Conservation (phyloP, 2,888 invertebrate genomes). For the Latrodectus elegans region DNA sequence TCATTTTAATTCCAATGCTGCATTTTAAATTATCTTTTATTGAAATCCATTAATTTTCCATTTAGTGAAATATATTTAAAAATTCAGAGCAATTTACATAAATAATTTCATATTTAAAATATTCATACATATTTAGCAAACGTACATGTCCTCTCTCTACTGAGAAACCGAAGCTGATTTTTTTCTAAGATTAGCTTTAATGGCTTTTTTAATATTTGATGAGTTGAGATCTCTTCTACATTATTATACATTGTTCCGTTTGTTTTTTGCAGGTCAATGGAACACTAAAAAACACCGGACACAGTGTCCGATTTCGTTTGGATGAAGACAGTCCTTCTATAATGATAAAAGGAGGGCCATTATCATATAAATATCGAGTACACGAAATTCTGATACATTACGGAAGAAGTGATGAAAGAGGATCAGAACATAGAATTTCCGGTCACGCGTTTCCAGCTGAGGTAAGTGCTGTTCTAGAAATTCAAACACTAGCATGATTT, state of each 20-base stretch:
- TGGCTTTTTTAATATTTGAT: too few species aligned
- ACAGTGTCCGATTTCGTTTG: conserved; percentile 92
- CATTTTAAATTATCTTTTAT: too few species aligned
- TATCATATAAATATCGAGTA: conserved; percentile 95
- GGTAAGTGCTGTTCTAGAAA: conserved; percentile 78
- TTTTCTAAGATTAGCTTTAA: too few species aligned
- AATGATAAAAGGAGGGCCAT: conserved; percentile 95
- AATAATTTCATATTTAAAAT: too few species aligned
- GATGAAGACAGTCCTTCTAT: conserved; percentile 79
- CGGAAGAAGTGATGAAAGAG: conserved; percentile 91
- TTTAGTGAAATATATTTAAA: too few species aligned
- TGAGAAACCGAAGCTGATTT: too few species aligned
- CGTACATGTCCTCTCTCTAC: too few species aligned
- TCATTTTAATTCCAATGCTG: too few species aligned
- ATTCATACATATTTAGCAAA: too few species aligned
- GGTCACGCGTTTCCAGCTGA: conserved; percentile 98
- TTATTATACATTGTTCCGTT: conserved; percentile 5
- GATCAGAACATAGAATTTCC: conserved; percentile 97
- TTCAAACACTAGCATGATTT: conserved; percentile 14
- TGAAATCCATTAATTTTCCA: too few species aligned
- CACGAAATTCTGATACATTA: conserved; percentile 96
- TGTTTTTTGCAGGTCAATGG: conserved; percentile 85
- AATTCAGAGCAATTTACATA: too few species aligned
- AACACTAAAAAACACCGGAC: conserved; percentile 91
- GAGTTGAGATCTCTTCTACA: too few species aligned